Evolutionary conservation across 1,140 invertebrate species (phyloP).

Genomic region (Chrysopa pallens): DNA sequence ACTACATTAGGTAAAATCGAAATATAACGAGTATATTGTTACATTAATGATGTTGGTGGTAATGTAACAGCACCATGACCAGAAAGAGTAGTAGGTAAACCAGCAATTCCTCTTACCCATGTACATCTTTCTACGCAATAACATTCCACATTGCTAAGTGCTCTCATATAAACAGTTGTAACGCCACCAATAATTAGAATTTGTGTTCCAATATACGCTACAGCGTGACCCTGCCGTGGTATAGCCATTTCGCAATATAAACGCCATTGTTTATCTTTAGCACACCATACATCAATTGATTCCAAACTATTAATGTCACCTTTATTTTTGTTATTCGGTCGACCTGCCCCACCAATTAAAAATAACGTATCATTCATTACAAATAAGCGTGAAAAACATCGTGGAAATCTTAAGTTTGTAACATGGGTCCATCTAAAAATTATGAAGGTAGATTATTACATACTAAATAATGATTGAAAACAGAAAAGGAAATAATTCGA

Average conservation of each 20-base stretch:
- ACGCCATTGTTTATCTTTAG: constrained; percentile 27
- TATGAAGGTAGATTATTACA: not conserved
- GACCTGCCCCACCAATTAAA: constrained; percentile 36
- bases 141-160: constrained; percentile 37
- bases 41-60: constrained; percentile 31
- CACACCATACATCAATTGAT: constrained; percentile 36
- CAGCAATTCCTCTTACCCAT: constrained; percentile 33
- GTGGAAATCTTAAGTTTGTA: constrained; percentile 19
- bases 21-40: constrained; percentile 3
- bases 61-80: constrained; percentile 35
- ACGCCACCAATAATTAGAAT: constrained; percentile 39
- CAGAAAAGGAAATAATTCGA: not conserved
- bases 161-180: constrained; percentile 36
- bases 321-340: constrained; percentile 25
- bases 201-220: constrained; percentile 35
- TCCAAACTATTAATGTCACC: constrained; percentile 29
- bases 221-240: constrained; percentile 37
- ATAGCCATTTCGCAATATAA: constrained; percentile 32
- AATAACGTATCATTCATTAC: constrained; percentile 34
- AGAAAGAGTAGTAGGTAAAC: constrained; percentile 32
- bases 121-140: constrained; percentile 31
- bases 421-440: constrained; percentile 33
- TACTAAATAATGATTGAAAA: not conserved
- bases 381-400: constrained; percentile 34
- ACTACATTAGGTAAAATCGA: no score